Evolutionary conservation across 2,888 invertebrate species (phyloP), one percentile per base, ranked within the genome.

Genomic region (Acleris holmiana): DNA sequence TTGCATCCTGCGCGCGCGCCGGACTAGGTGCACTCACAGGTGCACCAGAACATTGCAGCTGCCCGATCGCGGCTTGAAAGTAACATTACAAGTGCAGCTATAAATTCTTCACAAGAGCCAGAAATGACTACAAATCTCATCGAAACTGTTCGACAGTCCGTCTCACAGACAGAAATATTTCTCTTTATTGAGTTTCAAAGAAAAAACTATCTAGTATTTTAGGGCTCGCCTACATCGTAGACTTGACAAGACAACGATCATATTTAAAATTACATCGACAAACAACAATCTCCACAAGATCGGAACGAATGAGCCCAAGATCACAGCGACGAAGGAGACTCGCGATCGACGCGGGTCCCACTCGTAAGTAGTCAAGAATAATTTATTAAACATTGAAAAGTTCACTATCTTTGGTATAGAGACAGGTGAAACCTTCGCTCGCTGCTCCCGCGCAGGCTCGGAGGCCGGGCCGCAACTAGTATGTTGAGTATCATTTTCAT

Each of bases 1-100:
- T 87, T 84, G 83, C 74, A 86, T 85, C 88, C 88, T 35, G 21
- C 57, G 50, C 56, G 49, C 25, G 50, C 4, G 8, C 19, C 29
- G 17, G 10, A 19, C n/a, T 25, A 15, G 50, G 49, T 46, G 51
- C 59, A 51, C 29, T 44, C 15, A 21, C 51, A 13, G 51, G 29
- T 10, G 29, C 29, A 10, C 29, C 10, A 3, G 13, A 8, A 3
- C 29, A 29, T 15, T 51, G 40, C n/a, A 35, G 13, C 46, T 60
- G 46, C 46, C 53, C 53, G 46, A 10, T 29, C 23, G 41, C 29
- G 35, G 46, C 35, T 21, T 47, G 46, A 23, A 18, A 48, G 29
- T 17, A 41, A 50, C 25, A 19, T 18, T 18, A n/a, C 51, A 15
- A 7, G 19, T 17, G 41, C 21, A 18, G 35, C 25, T 44, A 2